Evolutionary conservation across 2,797 vertebrate genomes (phyloP), one percentile per base, ranked within the genome.

Genomic region (Paguma larvata): DNA sequence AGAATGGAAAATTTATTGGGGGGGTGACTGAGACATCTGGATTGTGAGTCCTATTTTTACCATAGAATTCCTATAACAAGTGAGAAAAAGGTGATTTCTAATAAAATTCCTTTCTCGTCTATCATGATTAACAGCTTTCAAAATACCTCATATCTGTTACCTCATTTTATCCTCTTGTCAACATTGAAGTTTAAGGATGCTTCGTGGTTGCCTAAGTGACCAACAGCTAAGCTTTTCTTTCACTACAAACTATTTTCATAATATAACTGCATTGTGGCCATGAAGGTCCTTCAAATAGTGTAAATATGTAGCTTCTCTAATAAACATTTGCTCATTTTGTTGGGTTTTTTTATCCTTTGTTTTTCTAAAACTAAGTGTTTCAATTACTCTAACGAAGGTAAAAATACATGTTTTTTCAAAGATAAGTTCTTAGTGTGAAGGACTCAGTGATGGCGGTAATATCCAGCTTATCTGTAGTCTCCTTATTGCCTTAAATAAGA

Each of bases 361-460:
- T 89, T 83, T 62, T n/a, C 25, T 85, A 44, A 94, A 85, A 68
- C 21, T 23, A 88, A 78, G 75, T 41, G 27, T 23, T 80, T 91
- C 25, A 30, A 73, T 94, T 85, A 75, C 18, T 83, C 32, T 79
- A 46, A 30, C 25, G 56, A 27, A 94, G 11, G 70, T 4, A 90
- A 51, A 75, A 5, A 78, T 21, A 70, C 1, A 3, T 34, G 14
- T 67, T 94, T 97, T 97, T 90, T 92, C 41, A 90, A 96, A 93
- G 5, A 9, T 84, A 97, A 16, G 2, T 34, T 9, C 11, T 92
- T 68, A 77, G 16, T 86, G 8, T 5, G 68, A 94, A 94, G 27
- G 12, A 72, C 62, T n/a, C 59, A 80, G 27, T 63, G 25, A 91
- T 51, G 30, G 13, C 15, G 6, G 9, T 51, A 83, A 38, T 41